phyloP scores from a whole-genome alignment of 2,888 invertebrate genomes.

The Drosophila merina region DNA sequence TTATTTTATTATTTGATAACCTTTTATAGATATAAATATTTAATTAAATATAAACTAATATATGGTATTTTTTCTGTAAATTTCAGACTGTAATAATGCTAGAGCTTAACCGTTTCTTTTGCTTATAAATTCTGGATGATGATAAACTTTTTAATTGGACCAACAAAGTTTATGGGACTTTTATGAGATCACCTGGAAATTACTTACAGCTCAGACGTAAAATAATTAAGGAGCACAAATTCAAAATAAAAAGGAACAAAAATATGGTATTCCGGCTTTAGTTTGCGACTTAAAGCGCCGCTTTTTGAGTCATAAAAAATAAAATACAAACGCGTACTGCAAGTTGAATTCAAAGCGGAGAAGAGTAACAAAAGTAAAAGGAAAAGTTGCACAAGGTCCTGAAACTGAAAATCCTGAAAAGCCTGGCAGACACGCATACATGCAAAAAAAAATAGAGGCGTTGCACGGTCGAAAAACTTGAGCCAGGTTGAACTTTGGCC shows the following conservation, averaged over 20 bases:
- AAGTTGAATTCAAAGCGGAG: conserved; percentile 54
- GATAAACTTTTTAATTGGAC: conserved; percentile 68
- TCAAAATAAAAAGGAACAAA: conserved; percentile 50
- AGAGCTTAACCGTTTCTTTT: too few species aligned
- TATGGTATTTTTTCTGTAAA: background rate
- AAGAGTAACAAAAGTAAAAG: conserved; percentile 56
- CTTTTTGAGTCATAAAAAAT: conserved; percentile 8
- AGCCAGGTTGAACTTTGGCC: conserved; percentile 71
- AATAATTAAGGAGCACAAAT: conserved; percentile 54
- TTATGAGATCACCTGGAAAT: conserved; percentile 63
- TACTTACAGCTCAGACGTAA: conserved; percentile 48
- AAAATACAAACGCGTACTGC: conserved; percentile 1
- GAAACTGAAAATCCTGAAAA: conserved; percentile 18
- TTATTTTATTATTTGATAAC: too few species aligned
- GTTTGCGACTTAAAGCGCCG: conserved; percentile 38
- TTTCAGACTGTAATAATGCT: background rate
- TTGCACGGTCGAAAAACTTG: conserved; percentile 72
- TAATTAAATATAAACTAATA: too few species aligned
- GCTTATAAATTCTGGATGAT: conserved; percentile 27
- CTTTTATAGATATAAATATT: too few species aligned
- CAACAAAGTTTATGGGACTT: conserved; percentile 67
- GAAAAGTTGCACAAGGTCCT: conserved; percentile 47
- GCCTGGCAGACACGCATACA: conserved; percentile 9
- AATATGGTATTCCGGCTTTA: background rate
- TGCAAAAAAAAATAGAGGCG: conserved; percentile 59